These are phyloP conservation scores for Lycocorax pyrrhopterus DNA, from an alignment of 2,113 vertebrate species.

Conservation along the genomic window DNA sequence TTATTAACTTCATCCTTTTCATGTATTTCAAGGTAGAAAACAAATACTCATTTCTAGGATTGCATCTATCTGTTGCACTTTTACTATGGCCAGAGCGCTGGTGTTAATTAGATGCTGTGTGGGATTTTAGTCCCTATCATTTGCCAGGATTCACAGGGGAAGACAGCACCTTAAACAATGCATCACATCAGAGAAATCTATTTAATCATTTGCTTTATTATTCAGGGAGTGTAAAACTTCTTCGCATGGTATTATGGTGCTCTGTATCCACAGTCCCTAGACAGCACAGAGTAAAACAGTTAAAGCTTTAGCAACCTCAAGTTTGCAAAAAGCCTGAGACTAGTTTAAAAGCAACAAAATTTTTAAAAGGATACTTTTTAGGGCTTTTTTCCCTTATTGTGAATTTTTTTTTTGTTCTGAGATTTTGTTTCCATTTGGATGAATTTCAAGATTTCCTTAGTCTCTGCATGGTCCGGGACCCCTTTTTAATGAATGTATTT, in stretches of 20 bases:
- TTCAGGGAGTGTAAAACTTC: neutral
- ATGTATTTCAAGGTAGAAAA: neutral
- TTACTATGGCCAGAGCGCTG: neutral
- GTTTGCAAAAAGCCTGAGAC: neutral
- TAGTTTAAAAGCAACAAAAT: neutral
- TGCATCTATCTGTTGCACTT: neutral
- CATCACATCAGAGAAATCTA: neutral
- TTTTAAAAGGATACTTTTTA: neutral
- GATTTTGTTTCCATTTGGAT: neutral
- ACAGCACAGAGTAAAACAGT: neutral
- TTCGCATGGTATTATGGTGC: neutral
- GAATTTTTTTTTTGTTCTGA: neutral
- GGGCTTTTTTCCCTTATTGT: rapidly evolving
- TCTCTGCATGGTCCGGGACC: neutral
- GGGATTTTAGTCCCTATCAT: constrained; percentile 28
- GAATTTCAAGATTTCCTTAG: neutral
- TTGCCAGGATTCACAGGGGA: neutral
- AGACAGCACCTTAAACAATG: constrained; percentile 18
- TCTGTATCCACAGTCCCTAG: neutral
- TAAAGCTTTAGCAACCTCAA: neutral
- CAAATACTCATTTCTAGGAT: neutral
- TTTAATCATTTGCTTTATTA: constrained; percentile 28
- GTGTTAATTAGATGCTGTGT: constrained; percentile 35
- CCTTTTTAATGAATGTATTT: neutral
- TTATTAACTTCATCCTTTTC: neutral